phyloP scores from a whole-genome alignment of 2,797 vertebrate genomes.

The Nasua narica region DNA sequence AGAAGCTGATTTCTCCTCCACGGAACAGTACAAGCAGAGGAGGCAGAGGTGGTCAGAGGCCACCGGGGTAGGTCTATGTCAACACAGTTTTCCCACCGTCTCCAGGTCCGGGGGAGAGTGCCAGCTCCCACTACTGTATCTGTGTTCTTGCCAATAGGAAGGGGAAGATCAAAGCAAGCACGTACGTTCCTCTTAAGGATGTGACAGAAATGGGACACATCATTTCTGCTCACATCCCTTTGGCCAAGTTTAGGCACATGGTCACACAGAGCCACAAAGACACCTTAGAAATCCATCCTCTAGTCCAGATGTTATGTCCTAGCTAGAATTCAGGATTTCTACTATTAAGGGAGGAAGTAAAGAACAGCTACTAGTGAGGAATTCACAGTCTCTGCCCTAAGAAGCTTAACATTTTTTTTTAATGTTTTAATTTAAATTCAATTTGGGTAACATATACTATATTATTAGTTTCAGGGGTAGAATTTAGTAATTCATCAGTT shows the following conservation, averaged over 20 bases:
- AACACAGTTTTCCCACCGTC: neutral
- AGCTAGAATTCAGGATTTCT: neutral
- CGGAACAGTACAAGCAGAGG: neutral
- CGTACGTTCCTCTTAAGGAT: neutral
- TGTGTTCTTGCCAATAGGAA: neutral
- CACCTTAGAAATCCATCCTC: neutral
- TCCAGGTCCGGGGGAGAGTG: neutral
- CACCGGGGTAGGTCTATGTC: neutral
- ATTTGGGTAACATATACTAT: neutral
- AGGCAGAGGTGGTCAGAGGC: neutral
- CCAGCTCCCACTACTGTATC: rapidly evolving
- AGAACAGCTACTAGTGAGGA: neutral
- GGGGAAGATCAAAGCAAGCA: neutral
- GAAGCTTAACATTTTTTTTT: neutral
- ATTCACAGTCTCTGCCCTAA: neutral
- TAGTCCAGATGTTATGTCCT: neutral
- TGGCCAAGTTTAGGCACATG: neutral
- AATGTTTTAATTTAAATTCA: neutral
- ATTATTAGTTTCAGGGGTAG: neutral
- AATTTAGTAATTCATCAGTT: neutral
- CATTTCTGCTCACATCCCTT: neutral
- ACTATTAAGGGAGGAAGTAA: neutral
- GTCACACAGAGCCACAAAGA: neutral
- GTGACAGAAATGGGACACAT: rapidly evolving
- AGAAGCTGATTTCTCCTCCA: neutral